Conservation (phyloP, 2,888 invertebrate genomes). For the Archaeoteleia sp. region DNA sequence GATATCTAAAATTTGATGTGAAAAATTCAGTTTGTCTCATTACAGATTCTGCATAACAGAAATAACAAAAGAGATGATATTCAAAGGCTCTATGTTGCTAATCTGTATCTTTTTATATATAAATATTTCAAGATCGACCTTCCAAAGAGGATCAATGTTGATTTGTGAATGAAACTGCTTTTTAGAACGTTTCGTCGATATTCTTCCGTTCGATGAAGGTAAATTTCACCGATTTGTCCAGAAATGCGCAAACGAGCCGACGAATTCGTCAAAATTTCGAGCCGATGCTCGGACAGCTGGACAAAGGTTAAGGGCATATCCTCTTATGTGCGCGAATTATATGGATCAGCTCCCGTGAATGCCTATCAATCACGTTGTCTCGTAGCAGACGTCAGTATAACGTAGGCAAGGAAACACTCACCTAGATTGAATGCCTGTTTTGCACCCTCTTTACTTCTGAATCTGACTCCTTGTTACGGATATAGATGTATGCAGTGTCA, state of each 20-base stretch:
- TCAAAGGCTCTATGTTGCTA: too few relatives aligned
- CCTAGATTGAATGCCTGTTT: constrained; percentile 19
- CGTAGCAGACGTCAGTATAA: constrained; percentile 44
- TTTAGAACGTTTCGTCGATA: constrained; percentile 18
- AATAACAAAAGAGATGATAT: too few relatives aligned
- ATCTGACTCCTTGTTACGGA: constrained; percentile 34
- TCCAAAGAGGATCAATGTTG: constrained; percentile 25
- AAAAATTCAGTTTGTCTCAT: too few relatives aligned
- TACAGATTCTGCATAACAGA: too few relatives aligned
- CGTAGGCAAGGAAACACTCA: constrained; percentile 34
- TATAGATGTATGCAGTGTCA: too few relatives aligned
- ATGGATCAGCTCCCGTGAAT: constrained; percentile 71
- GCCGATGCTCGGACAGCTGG: constrained; percentile 62
- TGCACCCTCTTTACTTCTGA: constrained; percentile 4
- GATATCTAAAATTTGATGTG: too few relatives aligned
- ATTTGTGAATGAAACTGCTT: constrained; percentile 42
- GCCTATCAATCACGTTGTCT: constrained; percentile 70
- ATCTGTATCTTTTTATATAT: constrained; percentile 21
- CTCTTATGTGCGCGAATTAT: constrained; percentile 69
- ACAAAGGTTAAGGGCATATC: constrained; percentile 64
- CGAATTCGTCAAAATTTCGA: constrained; percentile 62
- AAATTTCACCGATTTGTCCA: constrained; percentile 47
- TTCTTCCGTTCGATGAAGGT: constrained; percentile 40
- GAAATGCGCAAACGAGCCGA: constrained; percentile 61
- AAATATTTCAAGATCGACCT: constrained; percentile 28